Evolutionary conservation across 2,797 vertebrate species (phyloP), one percentile per base, ranked within the genome.

Genomic region (Limosa lapponica): DNA sequence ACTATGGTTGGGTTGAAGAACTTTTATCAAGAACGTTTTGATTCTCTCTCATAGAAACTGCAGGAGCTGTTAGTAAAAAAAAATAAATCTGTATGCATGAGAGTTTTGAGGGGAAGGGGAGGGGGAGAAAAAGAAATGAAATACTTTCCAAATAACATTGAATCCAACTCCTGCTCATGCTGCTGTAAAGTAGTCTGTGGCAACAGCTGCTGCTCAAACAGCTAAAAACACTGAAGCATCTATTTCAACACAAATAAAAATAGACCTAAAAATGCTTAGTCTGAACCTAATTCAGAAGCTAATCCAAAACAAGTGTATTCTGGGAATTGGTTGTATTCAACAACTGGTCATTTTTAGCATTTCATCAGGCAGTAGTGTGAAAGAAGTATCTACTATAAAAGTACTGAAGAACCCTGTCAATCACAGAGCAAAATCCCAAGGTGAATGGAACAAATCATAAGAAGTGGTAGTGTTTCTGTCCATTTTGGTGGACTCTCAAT

Each of bases 191-290:
- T 69, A 93, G 75, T 92, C 72, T 83, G 61, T 82, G 61, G 71
- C 55, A 95, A 79, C 90, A 96, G 90, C 96, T 96, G 89, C 73
- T 85, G 36, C 71, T 94, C 78, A 54, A 84, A 78, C 27, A 86
- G 84, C 88, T 95, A 82, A 62, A 92, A 78, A 44, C 80, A 92
- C 57, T 91, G 86, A 94, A 96, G 46, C 78, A 82, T 95, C 72
- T 90, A 93, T 95, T 96, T 95, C 55, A 91, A 91, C 36, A 54
- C 51, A 86, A 94, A 89, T 82, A 93, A 93, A 95, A 94, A 95
- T 96, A 95, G 85, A 91, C 30, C 49, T 93, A 81, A 95, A 96
- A 95, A 59, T 91, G 86, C 69, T 95, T 96, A 90, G 62, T 92
- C 77, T 84, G 85, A 95, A 77, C 82, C 67, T 84, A 93, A 82